phyloP scores from a whole-genome alignment of 2,113 vertebrate genomes.

The Cranoglanis bouderius region DNA sequence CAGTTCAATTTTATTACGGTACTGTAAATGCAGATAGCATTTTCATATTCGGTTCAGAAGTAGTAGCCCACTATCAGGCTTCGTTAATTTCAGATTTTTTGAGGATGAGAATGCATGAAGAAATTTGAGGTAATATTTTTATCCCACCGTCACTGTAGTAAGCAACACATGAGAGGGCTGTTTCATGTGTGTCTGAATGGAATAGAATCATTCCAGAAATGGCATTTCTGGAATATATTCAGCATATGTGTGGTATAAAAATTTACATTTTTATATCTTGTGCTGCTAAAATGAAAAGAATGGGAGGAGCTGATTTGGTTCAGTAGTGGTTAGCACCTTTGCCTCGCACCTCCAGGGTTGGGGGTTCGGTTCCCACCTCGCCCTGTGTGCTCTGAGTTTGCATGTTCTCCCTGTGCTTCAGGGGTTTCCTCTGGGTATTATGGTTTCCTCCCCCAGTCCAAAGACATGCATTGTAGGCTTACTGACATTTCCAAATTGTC shows the following conservation, averaged over 20 bases:
- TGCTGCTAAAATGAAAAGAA: neutral
- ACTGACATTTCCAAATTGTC: too few species aligned
- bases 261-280: neutral
- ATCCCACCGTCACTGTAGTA: neutral
- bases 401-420: too few species aligned
- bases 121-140: neutral
- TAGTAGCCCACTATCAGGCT: conserved; percentile 22
- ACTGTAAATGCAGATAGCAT: conserved; percentile 41
- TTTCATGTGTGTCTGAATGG: neutral
- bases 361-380: too few species aligned
- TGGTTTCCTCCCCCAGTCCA: too few species aligned
- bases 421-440: too few species aligned
- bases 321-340: too few species aligned
- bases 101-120: conserved; percentile 24
- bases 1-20: conserved; percentile 29
- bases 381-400: too few species aligned
- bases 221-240: neutral
- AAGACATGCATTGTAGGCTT: too few species aligned
- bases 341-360: too few species aligned
- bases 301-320: neutral
- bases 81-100: conserved; percentile 30
- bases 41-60: conserved; percentile 38
- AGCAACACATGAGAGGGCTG: neutral
- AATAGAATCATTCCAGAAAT: conserved; percentile 14
- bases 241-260: neutral